A percentile compares a stretch with the other conserved stretches of the same genome.
Evolutionary conservation across 2,113 vertebrate genomes (phyloP).

Genomic region (Telmatochromis sp.): DNA sequence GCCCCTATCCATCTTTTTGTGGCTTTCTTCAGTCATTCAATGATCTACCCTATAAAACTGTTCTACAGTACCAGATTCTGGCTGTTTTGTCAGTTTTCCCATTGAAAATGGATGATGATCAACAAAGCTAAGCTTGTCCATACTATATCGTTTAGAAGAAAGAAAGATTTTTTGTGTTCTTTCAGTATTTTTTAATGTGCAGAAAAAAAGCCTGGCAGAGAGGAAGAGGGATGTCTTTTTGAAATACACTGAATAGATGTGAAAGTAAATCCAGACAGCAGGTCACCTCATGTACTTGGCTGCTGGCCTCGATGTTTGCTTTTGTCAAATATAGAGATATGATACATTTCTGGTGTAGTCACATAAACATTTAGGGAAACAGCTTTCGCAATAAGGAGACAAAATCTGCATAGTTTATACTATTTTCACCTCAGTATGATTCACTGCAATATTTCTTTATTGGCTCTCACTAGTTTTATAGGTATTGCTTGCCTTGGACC

Average conservation of each 20-base stretch:
- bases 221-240: not conserved
- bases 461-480: not conserved
- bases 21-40: not conserved
- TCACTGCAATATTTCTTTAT: not conserved
- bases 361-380: not conserved
- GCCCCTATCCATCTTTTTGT: not conserved
- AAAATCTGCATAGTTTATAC: not conserved
- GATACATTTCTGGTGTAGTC: not conserved
- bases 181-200: not conserved
- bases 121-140: not conserved
- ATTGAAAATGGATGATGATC: not conserved
- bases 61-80: not conserved
- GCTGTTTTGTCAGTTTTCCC: not conserved
- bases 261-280: not conserved
- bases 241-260: not conserved
- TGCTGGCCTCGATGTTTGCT: not conserved
- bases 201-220: not conserved
- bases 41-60: not conserved
- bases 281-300: not conserved
- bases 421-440: not conserved
- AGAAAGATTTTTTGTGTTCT: not conserved
- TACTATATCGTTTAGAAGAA: not conserved
- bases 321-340: not conserved
- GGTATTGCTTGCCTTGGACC: not conserved
- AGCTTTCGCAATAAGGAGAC: not conserved